phyloP scores from a whole-genome alignment of 2,888 invertebrate species.

The Lathronympha strigana region DNA sequence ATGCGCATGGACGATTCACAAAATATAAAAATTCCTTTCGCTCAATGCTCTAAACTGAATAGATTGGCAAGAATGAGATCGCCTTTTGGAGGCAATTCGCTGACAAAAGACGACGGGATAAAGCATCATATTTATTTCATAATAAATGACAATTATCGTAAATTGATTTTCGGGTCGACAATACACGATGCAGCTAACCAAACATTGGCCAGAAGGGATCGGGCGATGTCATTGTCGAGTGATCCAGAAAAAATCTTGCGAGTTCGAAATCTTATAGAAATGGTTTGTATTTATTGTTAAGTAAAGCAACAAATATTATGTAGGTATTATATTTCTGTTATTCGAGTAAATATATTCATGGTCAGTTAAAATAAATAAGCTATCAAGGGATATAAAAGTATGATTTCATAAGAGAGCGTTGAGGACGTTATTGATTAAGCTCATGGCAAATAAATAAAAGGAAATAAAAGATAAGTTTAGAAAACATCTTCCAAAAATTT shows the following conservation, averaged over 20 bases:
- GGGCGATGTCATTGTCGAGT: slow-evolving; percentile 73
- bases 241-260: slow-evolving; percentile 56
- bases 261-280: slow-evolving; percentile 54
- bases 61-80: slow-evolving; percentile 54
- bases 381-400: slow-evolving; percentile 19
- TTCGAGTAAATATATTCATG: slow-evolving; percentile 44
- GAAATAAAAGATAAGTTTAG: neutral
- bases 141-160: slow-evolving; percentile 84
- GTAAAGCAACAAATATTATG: slow-evolving; percentile 73
- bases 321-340: slow-evolving; percentile 56
- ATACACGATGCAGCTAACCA: slow-evolving; percentile 86
- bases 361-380: slow-evolving; percentile 46
- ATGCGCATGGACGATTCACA: slow-evolving; percentile 66
- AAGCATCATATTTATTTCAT: slow-evolving; percentile 83
- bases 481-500: neutral
- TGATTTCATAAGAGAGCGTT: slow-evolving; percentile 4
- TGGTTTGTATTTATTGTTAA: slow-evolving; percentile 71
- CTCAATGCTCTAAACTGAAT: slow-evolving; percentile 68
- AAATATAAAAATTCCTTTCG: slow-evolving; percentile 74
- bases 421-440: neutral
- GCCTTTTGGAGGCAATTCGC: slow-evolving; percentile 61
- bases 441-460: neutral
- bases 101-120: slow-evolving; percentile 68
- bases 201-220: slow-evolving; percentile 86
- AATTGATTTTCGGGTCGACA: slow-evolving; percentile 79